Evolutionary conservation across 2,113 vertebrate genomes (phyloP), one percentile per base, ranked within the genome.

Genomic region (Hemicordylus capensis): DNA sequence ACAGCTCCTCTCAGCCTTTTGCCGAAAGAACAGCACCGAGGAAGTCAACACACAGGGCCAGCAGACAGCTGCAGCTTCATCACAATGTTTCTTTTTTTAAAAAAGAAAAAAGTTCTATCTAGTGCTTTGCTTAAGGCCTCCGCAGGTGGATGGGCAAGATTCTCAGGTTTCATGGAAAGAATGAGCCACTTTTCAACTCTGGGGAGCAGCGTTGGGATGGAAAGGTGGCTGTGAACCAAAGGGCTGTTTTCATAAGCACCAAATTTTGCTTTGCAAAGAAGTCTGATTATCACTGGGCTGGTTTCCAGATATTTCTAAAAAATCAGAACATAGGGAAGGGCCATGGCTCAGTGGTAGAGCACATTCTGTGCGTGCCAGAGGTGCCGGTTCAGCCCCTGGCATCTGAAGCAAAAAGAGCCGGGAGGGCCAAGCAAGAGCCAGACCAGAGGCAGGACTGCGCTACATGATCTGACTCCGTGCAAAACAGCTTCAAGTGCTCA

Each of bases 1-100:
- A 56, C 4, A 31, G 4, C 26, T 31, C 63, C 28, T 63, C 12
- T n/a, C n/a, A 26, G 46, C 15, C 51, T 28, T 58, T 31, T 17
- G 22, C 61, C 69, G 28, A 0, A 0, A 85, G 72, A 70, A 34
- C 8, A 0, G 0, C 66, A 2, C 74, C 6, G 1, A 24, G 34
- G 66, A 54, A 54, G 17, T 17, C 12, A 54, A 54, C 51, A 54
- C 12, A 54, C 12, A 54, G 12, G 48, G 6, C 12, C 6, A 8
- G 12, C 12, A 51, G 48, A 51, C 6, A 51, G 48, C 6, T 51
- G n/a, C n/a, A n/a, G 48, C 12, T 51, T 51, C 6, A 51, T 8
- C 6, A 51, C 48, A 12, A 12, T 51, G 48, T 51, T 51, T 8
- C 12, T 51, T 51, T 8, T 51, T 51, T 51, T 51, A n/a, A 51